Base-by-base conservation (phyloP, 2,113 vertebrate species). In the Sarotherodon lohbergeri region DNA sequence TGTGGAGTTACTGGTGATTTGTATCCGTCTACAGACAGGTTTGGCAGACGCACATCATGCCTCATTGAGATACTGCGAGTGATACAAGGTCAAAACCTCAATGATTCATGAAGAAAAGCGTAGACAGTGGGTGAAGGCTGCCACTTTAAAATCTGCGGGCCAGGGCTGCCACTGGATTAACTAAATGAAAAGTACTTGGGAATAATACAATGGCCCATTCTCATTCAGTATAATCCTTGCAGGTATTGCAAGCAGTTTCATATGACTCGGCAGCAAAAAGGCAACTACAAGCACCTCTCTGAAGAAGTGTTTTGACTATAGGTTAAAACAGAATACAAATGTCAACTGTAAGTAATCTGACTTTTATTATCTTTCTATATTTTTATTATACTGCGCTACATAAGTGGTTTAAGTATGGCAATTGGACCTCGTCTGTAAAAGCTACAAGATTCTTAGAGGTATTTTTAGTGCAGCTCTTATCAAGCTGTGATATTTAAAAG, bases 201-300 rank as follows among this genome's bases (percentile, higher is more conserved):
- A 95, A 89, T 88, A 95, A 93, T 59, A 96, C 96, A 96, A 96
- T 94, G 94, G 93, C 84, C 90, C 92, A 88, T 94, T 96, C 94
- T 95, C 93, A 95, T 80, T 89, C 88, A 80, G 36, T 71, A 86
- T 97, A 96, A 96, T 97, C 96, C 96, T 89, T 90, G 88, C 83
- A 90, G 95, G 95, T 95, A 96, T 96, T 93, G 83, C 94, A 96
- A 96, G 95, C 92, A 91, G 94, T 96, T 96, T 97, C 96, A 96
- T 96, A 96, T 97, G 96, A 96, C 96, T 95, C 83, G 78, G 76
- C 88, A 89, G 90, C 91, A 93, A 95, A 95, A 95, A 92, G 88
- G 89, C 91, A 86, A 80, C 83, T 78, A 82, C 91, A 86, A 82
- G 83, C 82, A 82, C 71, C 86, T 90, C 82, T 90, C 78, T 79